Percentiles rank a stretch among this genome's conserved stretches.
These are phyloP conservation scores for Mus caroli DNA, from an alignment of 2,797 vertebrate genomes.

Conservation along the genomic window DNA sequence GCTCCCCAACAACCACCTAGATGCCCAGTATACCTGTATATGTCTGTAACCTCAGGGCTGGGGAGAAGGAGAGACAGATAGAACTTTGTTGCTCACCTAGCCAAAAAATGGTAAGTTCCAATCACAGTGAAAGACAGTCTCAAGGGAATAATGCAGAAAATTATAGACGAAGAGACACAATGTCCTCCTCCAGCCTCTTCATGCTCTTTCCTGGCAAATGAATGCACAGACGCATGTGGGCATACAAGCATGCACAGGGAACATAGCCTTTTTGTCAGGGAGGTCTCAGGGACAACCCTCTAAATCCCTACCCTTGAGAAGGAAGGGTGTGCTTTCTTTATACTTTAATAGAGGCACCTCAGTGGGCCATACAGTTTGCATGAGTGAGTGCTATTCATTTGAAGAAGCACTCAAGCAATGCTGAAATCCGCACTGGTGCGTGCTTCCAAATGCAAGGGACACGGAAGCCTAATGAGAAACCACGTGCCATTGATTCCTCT, in stretches of 20 bases:
- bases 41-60: neutral
- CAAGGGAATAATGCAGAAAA: neutral
- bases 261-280: neutral
- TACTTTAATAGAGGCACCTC: conserved; percentile 42
- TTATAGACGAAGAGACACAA: neutral
- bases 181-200: neutral
- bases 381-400: conserved; percentile 16
- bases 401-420: conserved; percentile 44
- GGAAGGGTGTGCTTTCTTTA: neutral
- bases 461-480: conserved; percentile 46
- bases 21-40: neutral
- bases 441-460: neutral
- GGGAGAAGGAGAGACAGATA: neutral
- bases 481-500: conserved; percentile 28
- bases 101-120: neutral
- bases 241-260: no score
- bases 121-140: neutral
- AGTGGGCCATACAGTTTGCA: neutral
- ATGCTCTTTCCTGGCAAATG: neutral
- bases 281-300: neutral
- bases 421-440: conserved; percentile 63
- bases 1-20: neutral
- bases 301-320: neutral
- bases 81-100: neutral
- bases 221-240: no score